Percentiles rank a stretch among this genome's conserved stretches.
These are phyloP conservation scores for Porites lobata DNA, from an alignment of 92 coral and sea anemone genomes.

Conservation along the genomic window DNA sequence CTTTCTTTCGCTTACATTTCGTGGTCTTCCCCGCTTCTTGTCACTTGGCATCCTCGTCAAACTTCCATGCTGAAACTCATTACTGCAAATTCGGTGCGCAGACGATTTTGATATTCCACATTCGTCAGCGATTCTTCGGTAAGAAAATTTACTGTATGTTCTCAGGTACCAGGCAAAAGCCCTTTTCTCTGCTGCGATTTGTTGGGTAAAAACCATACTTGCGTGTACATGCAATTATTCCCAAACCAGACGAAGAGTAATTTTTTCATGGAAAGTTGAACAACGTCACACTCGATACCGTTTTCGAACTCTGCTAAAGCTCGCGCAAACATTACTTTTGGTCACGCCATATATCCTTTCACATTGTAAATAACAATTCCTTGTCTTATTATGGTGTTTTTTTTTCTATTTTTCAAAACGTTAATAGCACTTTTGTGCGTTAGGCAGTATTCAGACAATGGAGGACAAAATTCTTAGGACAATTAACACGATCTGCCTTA, in stretches of 20 bases:
- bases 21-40: constrained; percentile 31
- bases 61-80: not conserved
- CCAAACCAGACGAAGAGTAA: constrained; percentile 21
- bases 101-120: not conserved
- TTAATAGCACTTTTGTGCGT: no score
- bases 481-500: no score
- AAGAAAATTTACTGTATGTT: no score
- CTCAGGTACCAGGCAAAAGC: not conserved
- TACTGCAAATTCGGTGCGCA: constrained; percentile 10
- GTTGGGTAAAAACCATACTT: no score
- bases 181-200: constrained; percentile 21
- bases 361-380: no score
- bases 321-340: no score
- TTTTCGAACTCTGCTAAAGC: no score
- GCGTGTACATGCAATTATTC: constrained; percentile 17
- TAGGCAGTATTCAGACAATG: no score
- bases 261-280: constrained; percentile 17
- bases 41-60: constrained; percentile 16
- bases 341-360: no score
- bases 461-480: no score
- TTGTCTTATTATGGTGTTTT: no score
- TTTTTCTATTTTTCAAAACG: no score
- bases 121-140: constrained; percentile 14
- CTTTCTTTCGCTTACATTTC: constrained; percentile 5
- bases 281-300: constrained; percentile 32